phyloP scores from a whole-genome alignment of 1,140 invertebrate genomes.

The Zaprionus taronus region DNA sequence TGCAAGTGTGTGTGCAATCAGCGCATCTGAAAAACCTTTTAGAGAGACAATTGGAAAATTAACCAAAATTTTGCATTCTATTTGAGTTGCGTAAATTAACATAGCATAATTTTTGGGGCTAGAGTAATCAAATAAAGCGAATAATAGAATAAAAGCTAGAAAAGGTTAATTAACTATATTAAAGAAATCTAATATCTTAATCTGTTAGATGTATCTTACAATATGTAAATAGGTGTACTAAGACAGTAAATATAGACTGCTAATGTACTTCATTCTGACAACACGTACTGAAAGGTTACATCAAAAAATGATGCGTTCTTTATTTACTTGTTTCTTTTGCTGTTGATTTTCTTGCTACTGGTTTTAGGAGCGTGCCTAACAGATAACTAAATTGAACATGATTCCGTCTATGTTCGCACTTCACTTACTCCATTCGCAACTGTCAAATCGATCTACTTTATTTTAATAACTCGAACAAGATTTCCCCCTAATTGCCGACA shows the following conservation, averaged over 20 bases:
- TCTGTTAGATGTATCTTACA: too few relatives aligned
- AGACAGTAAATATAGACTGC: too few relatives aligned
- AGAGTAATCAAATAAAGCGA: neutral
- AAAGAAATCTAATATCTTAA: neutral
- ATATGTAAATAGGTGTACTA: too few relatives aligned
- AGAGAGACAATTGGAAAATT: neutral
- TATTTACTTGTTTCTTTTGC: too few relatives aligned
- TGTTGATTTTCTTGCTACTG: too few relatives aligned
- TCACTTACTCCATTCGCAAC: neutral
- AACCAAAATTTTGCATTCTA: neutral
- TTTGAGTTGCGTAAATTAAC: neutral
- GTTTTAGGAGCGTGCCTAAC: too few relatives aligned
- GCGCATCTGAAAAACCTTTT: neutral
- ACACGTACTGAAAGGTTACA: too few relatives aligned
- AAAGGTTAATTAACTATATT: neutral
- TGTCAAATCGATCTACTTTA: slow-evolving; percentile 4
- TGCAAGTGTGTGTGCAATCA: neutral
- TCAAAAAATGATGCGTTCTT: too few relatives aligned
- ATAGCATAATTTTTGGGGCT: slow-evolving; percentile 37
- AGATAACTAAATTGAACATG: neutral
- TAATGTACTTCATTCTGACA: too few relatives aligned
- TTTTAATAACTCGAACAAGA: slow-evolving; percentile 13
- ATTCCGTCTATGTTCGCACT: neutral
- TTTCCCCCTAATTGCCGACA: slow-evolving; percentile 18
- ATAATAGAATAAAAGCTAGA: neutral